phyloP scores from a whole-genome alignment of 2,113 vertebrate genomes.

The Typhlomys cinereus region DNA sequence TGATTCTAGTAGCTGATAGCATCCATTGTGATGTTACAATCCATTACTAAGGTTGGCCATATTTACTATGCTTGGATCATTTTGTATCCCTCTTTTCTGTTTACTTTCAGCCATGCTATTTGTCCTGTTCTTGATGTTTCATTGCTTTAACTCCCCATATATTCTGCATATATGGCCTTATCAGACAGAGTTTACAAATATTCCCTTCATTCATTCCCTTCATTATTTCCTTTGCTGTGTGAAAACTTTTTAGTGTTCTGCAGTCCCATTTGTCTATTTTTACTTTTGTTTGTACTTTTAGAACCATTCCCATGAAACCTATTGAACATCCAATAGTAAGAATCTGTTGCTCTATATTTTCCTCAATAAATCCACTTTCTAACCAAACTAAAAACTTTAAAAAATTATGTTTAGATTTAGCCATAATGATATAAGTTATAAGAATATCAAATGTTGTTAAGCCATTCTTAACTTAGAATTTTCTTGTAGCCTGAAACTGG shows the following conservation, averaged over 20 bases:
- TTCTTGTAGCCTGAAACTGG: slow-evolving; percentile 6
- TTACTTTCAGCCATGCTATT: too few relatives aligned
- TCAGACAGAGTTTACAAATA: not conserved
- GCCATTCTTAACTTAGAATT: slow-evolving; percentile 34
- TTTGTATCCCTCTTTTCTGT: too few relatives aligned
- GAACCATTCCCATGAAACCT: not conserved
- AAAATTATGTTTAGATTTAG: not conserved
- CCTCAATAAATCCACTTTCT: slow-evolving; percentile 45
- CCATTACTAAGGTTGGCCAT: too few relatives aligned
- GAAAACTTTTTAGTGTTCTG: not conserved
- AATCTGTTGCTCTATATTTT: not conserved
- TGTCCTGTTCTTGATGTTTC: too few relatives aligned
- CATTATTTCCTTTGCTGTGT: not conserved
- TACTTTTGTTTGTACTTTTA: not conserved
- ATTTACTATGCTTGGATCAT: too few relatives aligned
- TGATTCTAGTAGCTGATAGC: too few relatives aligned
- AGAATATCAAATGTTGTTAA: slow-evolving; percentile 58
- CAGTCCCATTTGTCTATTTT: not conserved
- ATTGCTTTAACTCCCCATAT: not conserved
- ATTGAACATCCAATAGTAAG: not conserved
- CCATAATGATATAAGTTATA: not conserved
- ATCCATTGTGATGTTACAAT: too few relatives aligned
- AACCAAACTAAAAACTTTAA: not conserved
- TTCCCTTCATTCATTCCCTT: not conserved
- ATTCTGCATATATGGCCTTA: not conserved